These are phyloP conservation scores for Bombus soroeensis DNA, from an alignment of 1,140 invertebrate genomes.

Conservation along the genomic window DNA sequence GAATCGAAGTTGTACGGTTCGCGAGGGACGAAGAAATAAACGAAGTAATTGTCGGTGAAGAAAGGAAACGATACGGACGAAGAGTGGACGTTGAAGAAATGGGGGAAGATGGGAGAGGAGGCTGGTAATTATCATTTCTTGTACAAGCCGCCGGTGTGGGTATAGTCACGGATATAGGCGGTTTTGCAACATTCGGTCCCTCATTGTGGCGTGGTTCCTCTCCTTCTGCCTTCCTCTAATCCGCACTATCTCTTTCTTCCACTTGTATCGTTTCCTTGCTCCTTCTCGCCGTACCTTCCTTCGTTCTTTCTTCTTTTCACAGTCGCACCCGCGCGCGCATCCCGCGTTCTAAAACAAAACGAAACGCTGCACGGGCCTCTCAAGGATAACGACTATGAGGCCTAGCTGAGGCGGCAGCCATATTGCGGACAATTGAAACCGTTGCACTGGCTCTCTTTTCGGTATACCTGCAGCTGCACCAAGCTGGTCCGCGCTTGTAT, in stretches of 20 bases:
- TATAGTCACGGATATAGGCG: conserved; percentile 70
- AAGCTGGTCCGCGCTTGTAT: conserved; percentile 29
- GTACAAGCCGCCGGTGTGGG: conserved; percentile 67
- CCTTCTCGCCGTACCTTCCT: neutral
- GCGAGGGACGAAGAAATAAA: conserved; percentile 26
- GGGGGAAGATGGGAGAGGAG: conserved; percentile 40
- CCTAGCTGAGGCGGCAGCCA: conserved; percentile 73
- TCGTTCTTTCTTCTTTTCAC: conserved; percentile 32
- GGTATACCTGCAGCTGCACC: conserved; percentile 72
- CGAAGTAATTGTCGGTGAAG: conserved; percentile 29
- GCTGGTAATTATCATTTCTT: conserved; percentile 76
- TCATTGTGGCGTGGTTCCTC: conserved; percentile 72
- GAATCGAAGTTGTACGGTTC: conserved; percentile 14
- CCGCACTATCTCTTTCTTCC: neutral
- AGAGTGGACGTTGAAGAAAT: conserved; percentile 13
- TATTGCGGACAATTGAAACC: conserved; percentile 81
- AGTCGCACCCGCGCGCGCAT: conserved; percentile 62
- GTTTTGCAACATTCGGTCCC: conserved; percentile 76
- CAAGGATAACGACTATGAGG: conserved; percentile 82
- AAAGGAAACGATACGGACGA: conserved; percentile 25
- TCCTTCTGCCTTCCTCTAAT: conserved; percentile 31
- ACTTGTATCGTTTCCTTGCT: neutral
- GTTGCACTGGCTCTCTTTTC: conserved; percentile 72
- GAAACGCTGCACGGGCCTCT: conserved; percentile 78
- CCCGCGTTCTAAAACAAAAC: conserved; percentile 79